phyloP scores from a whole-genome alignment of 2,113 vertebrate species.

The Corynorhinus townsendii region DNA sequence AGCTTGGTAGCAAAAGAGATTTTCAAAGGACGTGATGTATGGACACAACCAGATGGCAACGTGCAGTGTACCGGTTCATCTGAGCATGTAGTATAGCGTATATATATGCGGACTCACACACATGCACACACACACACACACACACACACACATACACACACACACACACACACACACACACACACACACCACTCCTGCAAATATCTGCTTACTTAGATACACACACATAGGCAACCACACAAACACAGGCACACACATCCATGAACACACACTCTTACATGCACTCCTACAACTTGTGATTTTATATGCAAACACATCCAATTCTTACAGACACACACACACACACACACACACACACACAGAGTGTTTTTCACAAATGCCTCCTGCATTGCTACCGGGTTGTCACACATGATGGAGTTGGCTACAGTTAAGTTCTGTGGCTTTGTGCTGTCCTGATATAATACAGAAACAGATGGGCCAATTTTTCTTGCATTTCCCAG shows the following conservation, averaged over 20 bases:
- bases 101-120: not conserved
- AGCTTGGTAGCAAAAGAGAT: not conserved
- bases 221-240: not conserved
- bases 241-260: not conserved
- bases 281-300: not conserved
- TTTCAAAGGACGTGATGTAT: not conserved
- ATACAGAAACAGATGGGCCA: constrained; percentile 65
- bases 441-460: constrained; percentile 62
- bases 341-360: not conserved
- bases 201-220: not conserved
- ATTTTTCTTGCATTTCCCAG: constrained; percentile 71
- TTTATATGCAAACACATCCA: not conserved
- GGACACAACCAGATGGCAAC: not conserved
- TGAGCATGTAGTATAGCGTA: not conserved
- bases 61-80: not conserved
- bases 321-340: not conserved
- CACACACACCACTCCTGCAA: not conserved
- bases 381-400: not conserved
- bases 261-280: not conserved
- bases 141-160: not conserved
- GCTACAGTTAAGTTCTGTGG: constrained; percentile 63
- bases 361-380: not conserved
- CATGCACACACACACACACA: not conserved
- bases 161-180: not conserved
- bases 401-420: constrained; percentile 68